These are phyloP conservation scores for Carettochelys insculpta DNA, from an alignment of 2,113 vertebrate genomes.

Conservation along the genomic window DNA sequence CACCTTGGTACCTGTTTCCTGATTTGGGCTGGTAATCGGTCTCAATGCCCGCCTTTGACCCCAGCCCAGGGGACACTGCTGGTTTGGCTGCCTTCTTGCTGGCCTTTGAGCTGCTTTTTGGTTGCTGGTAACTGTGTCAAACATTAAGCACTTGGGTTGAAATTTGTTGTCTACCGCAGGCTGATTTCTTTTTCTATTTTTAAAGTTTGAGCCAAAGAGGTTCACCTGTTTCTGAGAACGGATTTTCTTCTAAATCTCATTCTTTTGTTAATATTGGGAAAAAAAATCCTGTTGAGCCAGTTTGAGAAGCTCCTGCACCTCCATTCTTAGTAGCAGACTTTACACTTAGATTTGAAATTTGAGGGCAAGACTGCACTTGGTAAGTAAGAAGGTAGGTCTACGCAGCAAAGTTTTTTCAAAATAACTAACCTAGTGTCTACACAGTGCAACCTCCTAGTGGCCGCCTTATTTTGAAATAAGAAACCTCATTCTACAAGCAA, in stretches of 20 bases:
- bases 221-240: not conserved
- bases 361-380: no score
- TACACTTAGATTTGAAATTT: slow-evolving; percentile 12
- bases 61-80: not conserved
- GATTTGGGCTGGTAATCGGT: not conserved
- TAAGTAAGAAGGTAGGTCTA: no score
- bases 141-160: slow-evolving; percentile 4
- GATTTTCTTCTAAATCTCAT: not conserved
- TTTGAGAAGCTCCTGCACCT: not conserved
- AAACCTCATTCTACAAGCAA: no score
- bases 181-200: not conserved
- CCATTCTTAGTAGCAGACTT: not conserved
- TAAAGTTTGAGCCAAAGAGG: not conserved
- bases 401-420: no score
- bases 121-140: slow-evolving; percentile 15
- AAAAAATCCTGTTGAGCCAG: not conserved
- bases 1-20: not conserved
- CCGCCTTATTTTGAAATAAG: no score
- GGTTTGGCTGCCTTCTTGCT: not conserved
- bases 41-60: not conserved
- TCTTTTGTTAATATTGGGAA: not conserved
- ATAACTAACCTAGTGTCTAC: no score
- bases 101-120: not conserved
- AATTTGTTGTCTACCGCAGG: slow-evolving; percentile 14
- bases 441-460: no score